Evolutionary conservation across 2,113 vertebrate species (phyloP), one percentile per base, ranked within the genome.

Genomic region (Myrmecobius fasciatus): DNA sequence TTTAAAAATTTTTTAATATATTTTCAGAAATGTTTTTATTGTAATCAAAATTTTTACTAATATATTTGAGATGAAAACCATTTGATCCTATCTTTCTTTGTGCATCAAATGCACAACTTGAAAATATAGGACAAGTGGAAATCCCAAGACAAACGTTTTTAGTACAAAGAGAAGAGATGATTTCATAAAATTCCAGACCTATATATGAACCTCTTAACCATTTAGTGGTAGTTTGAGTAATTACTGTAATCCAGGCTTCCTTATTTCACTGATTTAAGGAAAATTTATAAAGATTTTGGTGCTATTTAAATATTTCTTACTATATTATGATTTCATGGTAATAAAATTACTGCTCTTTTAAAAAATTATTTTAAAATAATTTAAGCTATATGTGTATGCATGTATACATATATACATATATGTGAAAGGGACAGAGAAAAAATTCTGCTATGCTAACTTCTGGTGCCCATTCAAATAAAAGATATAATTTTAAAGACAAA

Each of bases 381-480:
- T 83, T 8, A 43, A 24, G 24, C 43, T 22, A n/a, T n/a, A 67
- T 20, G 2, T 43, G 2, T 43, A 1, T 75, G 17, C 8, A 8
- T 75, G 8, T 8, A 8, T 43, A 7, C 22, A 28, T 10, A 26
- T 3, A 10, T 1, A 60, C 2, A 31, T 10, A 60, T 2, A 31
- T 51, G 10, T 31, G 56, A 31, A 3, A 60, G 54, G 8, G 53
- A 54, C 25, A 31, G 9, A 31, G 25, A 54, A 26, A 54, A 25
- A 26, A 56, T 25, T 28, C 26, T 31, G 56, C 3, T 60, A 11
- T 60, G 28, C 28, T 31, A 60, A 60, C 14, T 83, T 83, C n/a
- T 26, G 11, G 7, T 92, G 4, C 89, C 6, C 52, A 93, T 91
- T 89, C 88, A 93, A 83, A 95, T 25, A 56, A 93, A 92, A 67